These are phyloP conservation scores for Lasioglossum vierecki DNA, from an alignment of 2,888 invertebrate genomes.

Conservation along the genomic window DNA sequence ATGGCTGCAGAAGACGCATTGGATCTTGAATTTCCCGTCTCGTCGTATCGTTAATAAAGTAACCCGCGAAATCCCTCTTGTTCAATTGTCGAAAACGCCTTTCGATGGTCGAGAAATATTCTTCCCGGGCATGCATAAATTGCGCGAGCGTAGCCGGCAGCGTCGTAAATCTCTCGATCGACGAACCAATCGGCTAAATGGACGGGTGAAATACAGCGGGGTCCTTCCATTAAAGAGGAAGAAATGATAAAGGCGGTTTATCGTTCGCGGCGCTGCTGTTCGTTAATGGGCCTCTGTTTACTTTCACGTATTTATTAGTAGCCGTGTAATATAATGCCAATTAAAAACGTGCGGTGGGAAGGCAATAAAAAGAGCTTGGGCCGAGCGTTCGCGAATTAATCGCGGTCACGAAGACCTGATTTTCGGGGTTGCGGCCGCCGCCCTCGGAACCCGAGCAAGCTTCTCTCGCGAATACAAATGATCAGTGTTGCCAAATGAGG, in stretches of 20 bases:
- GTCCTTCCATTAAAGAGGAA: constrained; percentile 44
- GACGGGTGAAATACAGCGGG: constrained; percentile 54
- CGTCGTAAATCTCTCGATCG: constrained; percentile 55
- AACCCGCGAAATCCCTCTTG: background rate
- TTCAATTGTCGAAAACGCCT: constrained; percentile 24
- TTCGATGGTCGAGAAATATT: constrained; percentile 30
- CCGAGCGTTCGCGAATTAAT: constrained; percentile 32
- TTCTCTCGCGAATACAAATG: background rate
- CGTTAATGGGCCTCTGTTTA: constrained; percentile 50
- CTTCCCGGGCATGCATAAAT: constrained; percentile 50
- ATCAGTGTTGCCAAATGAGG: no score
- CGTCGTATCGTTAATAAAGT: background rate
- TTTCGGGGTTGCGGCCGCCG: background rate
- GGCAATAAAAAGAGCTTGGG: constrained; percentile 14
- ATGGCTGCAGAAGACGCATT: constrained; percentile 60
- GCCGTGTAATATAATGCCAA: constrained; percentile 50
- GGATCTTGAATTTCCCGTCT: background rate
- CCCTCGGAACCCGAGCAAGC: background rate
- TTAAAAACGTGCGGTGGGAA: constrained; percentile 38
- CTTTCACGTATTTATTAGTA: constrained; percentile 50
- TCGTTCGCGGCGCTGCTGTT: constrained; percentile 28
- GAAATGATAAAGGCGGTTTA: constrained; percentile 55
- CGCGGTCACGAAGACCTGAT: background rate
- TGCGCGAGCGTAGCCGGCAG: constrained; percentile 36
- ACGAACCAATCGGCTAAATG: constrained; percentile 55